phyloP scores from a whole-genome alignment of 2,113 vertebrate species.

The Scatophagus argus region DNA sequence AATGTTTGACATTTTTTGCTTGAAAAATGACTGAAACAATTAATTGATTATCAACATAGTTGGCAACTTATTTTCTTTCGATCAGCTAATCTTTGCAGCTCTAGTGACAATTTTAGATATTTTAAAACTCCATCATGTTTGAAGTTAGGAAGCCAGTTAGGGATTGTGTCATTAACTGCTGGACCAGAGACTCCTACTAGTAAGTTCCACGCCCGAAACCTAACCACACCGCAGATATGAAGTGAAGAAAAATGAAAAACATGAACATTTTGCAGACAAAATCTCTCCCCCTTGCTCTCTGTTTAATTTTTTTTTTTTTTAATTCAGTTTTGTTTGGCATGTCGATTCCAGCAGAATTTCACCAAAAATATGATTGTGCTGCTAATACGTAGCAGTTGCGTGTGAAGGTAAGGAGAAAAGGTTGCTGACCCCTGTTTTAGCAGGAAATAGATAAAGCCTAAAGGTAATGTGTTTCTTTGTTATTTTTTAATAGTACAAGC shows the following conservation, averaged over 20 bases:
- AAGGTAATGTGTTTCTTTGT: background rate
- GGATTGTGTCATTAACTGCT: background rate
- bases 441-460: background rate
- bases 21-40: no score
- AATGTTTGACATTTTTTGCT: no score
- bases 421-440: background rate
- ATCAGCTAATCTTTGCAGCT: no score
- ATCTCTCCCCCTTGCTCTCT: no score
- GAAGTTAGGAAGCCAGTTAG: background rate
- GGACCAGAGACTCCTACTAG: background rate
- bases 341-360: background rate
- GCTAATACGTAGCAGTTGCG: background rate
- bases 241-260: background rate
- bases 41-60: no score
- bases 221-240: background rate
- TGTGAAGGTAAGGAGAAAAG: background rate
- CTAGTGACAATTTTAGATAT: background rate
- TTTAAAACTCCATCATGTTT: background rate
- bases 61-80: no score
- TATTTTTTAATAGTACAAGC: background rate
- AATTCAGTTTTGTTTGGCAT: background rate
- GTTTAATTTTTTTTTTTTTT: no score
- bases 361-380: background rate
- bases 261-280: background rate
- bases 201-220: background rate